Conservation (phyloP, 2,888 invertebrate species). For the Pherbina coryleti region DNA sequence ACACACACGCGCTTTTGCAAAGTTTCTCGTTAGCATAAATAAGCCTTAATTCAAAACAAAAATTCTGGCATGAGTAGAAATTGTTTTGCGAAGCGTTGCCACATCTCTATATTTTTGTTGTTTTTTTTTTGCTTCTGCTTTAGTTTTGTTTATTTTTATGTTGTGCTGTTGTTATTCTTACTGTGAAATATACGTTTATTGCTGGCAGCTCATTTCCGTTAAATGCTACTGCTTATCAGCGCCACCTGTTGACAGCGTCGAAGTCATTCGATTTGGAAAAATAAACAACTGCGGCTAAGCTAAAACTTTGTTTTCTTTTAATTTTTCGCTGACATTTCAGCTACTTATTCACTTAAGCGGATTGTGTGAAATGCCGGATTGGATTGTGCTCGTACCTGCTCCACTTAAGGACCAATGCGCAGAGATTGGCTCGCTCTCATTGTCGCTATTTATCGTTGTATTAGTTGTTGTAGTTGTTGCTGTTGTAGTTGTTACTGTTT, state of each 20-base stretch:
- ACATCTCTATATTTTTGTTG: not conserved
- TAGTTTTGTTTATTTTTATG: not conserved
- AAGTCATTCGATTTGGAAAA: not conserved
- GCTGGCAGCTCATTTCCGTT: not conserved
- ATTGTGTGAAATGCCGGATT: not conserved
- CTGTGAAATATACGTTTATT: not conserved
- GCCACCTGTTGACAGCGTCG: conserved; percentile 14
- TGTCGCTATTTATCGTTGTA: not conserved
- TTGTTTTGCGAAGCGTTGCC: not conserved
- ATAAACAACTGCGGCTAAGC: not conserved
- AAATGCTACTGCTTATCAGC: conserved; percentile 7
- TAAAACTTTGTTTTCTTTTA: conserved; percentile 22
- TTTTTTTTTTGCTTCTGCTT: not conserved
- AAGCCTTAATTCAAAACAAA: not conserved
- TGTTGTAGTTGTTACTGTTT: not conserved
- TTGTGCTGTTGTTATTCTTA: not conserved
- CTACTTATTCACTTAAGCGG: conserved; percentile 23
- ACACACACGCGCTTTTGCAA: not conserved
- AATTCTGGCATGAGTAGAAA: not conserved
- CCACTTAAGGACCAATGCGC: not conserved
- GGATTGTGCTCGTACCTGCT: not conserved
- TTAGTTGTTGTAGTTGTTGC: not conserved
- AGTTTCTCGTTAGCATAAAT: not conserved
- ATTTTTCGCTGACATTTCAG: conserved; percentile 19
- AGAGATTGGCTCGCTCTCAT: not conserved